Evolutionary conservation across 2,888 invertebrate species (phyloP).

Genomic region (Agrochola lychnidis): DNA sequence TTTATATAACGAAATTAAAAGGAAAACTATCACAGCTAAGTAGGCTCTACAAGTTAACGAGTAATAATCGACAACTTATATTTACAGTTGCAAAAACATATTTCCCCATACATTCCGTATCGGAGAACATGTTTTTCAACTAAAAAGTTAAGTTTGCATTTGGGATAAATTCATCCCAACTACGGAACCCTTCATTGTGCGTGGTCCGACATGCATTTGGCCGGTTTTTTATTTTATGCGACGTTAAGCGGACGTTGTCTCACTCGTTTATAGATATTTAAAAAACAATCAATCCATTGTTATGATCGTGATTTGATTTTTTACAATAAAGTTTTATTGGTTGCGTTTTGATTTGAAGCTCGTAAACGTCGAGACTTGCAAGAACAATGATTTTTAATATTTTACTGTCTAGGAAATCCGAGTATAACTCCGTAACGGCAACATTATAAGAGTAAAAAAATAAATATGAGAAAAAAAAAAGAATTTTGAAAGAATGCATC

Average conservation of each 20-base stretch:
- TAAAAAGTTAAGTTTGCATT: too few relatives aligned
- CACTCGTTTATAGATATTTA: conserved; percentile 62
- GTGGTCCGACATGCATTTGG: too few relatives aligned
- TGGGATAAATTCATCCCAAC: too few relatives aligned
- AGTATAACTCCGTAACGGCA: conserved; percentile 4
- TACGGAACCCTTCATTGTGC: too few relatives aligned
- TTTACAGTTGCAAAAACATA: too few relatives aligned
- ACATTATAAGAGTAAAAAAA: background rate
- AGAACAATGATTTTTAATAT: conserved; percentile 46
- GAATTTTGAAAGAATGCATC: background rate
- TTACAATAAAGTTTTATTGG: conserved; percentile 49
- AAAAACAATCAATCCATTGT: conserved; percentile 66
- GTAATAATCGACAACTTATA: too few relatives aligned
- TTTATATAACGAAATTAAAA: too few relatives aligned
- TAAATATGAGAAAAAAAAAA: background rate
- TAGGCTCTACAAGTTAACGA: too few relatives aligned
- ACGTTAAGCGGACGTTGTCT: conserved; percentile 49
- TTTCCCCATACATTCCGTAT: too few relatives aligned
- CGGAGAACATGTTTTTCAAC: too few relatives aligned
- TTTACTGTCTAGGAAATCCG: conserved; percentile 48
- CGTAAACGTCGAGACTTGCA: conserved; percentile 45
- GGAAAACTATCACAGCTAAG: too few relatives aligned
- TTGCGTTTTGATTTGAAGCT: conserved; percentile 42
- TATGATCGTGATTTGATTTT: conserved; percentile 59
- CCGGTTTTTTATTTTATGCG: conserved; percentile 55